Evolutionary conservation across 2,113 vertebrate species (phyloP), one percentile per base, ranked within the genome.

Genomic region (Loxodonta africana): DNA sequence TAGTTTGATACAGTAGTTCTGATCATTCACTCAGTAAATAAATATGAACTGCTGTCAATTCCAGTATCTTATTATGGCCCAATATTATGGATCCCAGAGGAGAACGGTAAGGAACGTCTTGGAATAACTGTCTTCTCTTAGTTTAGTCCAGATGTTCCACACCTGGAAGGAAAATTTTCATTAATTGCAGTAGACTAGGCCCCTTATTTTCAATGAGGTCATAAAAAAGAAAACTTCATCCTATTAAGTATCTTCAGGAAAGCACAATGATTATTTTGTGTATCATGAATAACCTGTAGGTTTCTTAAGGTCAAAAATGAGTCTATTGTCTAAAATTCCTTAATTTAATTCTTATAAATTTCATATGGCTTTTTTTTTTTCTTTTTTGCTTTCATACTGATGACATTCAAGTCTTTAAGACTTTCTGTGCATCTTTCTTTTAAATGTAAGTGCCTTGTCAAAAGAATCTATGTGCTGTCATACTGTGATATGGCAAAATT

Each of bases 291-390:
- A 91, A 41, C 20, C 41, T 91, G 17, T n/a, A 28, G 53, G n/a
- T 57, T 95, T 95, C 60, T 83, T 77, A 94, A 84, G 73, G 77
- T 65, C n/a, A 78, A 78, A 83, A 77, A 94, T 60, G 21, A 88
- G 44, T 91, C 25, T 48, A n/a, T 84, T 65, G 46, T 90, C 81
- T 46, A 73, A 95, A 78, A 60, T 60, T 73, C 44, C 30, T 88
- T 76, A 37, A 37, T 37, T 37, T 37, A 37, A 37, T 37, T 37
- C 37, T 25, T 6, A 60, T 73, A 88, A 95, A 78, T 73, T 83
- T n/a, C 48, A 25, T 57, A 83, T 63, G 51, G 20, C 37, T 17
- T n/a, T 7, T 65, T 44, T 51, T 78, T 60, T 82, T 74, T 23
- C 41, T 84, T 77, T 82, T 85, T 89, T 81, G 51, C 9, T 74